A percentile compares a stretch with the other conserved stretches of the same genome.
Conservation (phyloP, 2,888 invertebrate genomes). For the Anoncus sp. region DNA sequence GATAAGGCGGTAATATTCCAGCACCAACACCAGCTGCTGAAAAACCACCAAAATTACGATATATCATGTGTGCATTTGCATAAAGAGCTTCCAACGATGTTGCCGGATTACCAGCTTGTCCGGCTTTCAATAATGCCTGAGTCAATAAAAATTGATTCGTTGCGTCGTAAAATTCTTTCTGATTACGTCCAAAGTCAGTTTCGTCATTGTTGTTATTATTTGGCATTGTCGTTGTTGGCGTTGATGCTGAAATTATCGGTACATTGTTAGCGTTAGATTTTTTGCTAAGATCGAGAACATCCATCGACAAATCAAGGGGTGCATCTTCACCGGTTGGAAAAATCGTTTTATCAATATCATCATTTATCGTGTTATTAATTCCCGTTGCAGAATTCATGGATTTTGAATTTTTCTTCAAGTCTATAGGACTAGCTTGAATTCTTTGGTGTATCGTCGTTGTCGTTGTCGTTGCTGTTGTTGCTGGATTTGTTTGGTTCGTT, state of each 20-base stretch:
- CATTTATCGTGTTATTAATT: conserved; percentile 14
- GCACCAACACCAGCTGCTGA: conserved; percentile 84
- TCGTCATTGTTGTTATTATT: conserved; percentile 32
- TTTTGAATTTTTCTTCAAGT: conserved; percentile 70
- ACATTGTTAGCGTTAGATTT: conserved; percentile 82
- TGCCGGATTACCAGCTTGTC: conserved; percentile 73
- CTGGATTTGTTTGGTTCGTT: conserved; percentile 79
- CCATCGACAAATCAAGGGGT: conserved; percentile 90
- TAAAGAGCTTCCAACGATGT: conserved; percentile 78
- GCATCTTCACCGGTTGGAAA: conserved; percentile 77
- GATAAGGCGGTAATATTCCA: conserved; percentile 86
- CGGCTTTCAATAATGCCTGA: conserved; percentile 87
- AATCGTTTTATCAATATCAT: conserved; percentile 45
- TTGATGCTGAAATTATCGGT: not conserved
- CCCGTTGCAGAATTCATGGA: conserved; percentile 9
- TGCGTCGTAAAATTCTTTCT: conserved; percentile 77
- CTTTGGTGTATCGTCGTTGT: conserved; percentile 78
- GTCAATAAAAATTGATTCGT: conserved; percentile 86
- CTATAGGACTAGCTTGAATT: conserved; percentile 79
- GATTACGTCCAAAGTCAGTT: conserved; percentile 51
- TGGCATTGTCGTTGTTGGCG: conserved; percentile 48
- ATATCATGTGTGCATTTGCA: conserved; percentile 78
- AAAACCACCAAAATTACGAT: conserved; percentile 77
- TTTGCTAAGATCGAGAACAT: conserved; percentile 93
- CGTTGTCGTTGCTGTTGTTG: no score